Evolutionary conservation across 2,888 invertebrate genomes (phyloP), one percentile per base, ranked within the genome.

Genomic region (Nemoura dubitans): DNA sequence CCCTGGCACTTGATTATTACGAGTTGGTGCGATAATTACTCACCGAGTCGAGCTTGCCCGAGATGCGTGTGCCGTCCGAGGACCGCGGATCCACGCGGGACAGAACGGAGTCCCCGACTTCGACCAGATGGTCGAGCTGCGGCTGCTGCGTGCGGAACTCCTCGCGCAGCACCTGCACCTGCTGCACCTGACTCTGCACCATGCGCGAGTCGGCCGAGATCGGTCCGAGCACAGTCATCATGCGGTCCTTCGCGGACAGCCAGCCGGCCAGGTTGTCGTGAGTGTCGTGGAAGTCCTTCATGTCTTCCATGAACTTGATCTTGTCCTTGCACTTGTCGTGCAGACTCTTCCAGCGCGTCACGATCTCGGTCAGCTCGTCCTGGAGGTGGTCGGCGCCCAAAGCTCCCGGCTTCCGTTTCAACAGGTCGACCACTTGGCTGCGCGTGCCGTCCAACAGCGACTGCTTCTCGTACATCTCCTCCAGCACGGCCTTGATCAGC

Each of bases 191-290:
- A 76, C 97, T 98, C 90, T 97, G 97, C 0, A 98, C 97, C 96
- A 98, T 97, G 86, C 98, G 94, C 0, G 98, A 97, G 92, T 99
- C 99, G 0, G 98, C 97, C 0, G 98, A 98, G 90, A 99, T 98
- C 0, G 98, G 98, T 26, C 99, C 99, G 0, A 99, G 93, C 0
- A 98, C 98, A 0, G 96, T 95, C 92, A 99, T 93, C 98, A 99
- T 98, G 89, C 97, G 96, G 90, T 98, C 98, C 92, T 99, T 99
- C 89, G 97, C 96, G 36, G 94, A 94, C 81, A 99, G 93, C 98
- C 99, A 99, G 86, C 95, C 95, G 7, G 95, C 94, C 87, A 99
- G 93, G 89, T 95, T 96, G 90, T 96, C 96, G 90, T 97, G 96
- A 0, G 96, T 96, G 90, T 98, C 98, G 89, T 97, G 95, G 94